Evolutionary conservation across 30 jellyfish, hydroid and myxozoan genomes (phyloP).

Genomic region (Turritopsis rubra): DNA sequence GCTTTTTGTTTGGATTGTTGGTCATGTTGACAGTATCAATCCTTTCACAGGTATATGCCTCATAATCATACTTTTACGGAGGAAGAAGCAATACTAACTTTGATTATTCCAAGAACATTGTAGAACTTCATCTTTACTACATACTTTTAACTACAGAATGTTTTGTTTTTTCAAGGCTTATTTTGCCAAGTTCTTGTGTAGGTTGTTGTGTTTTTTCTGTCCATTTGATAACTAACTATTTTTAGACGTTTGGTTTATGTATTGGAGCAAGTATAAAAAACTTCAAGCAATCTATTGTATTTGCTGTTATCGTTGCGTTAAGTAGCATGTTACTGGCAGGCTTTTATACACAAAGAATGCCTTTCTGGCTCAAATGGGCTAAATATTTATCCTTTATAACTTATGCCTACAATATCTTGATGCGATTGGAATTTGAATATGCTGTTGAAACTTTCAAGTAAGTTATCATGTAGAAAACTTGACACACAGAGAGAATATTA

Average conservation of each 20-base stretch:
- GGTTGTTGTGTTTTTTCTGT: background rate
- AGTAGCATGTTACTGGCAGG: conserved; percentile 56
- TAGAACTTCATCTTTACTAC: too few relatives aligned
- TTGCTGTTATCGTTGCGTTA: conserved; percentile 41
- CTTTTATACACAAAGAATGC: conserved; percentile 44
- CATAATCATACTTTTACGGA: background rate
- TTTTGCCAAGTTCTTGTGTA: background rate
- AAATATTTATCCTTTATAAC: conserved; percentile 34
- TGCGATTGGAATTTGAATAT: conserved; percentile 35
- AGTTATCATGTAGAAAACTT: background rate
- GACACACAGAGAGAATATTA: background rate
- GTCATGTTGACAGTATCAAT: conserved; percentile 27
- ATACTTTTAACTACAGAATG: background rate
- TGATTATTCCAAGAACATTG: too few relatives aligned
- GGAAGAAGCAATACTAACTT: too few relatives aligned
- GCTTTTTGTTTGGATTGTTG: conserved; percentile 31
- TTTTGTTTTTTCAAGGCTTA: background rate
- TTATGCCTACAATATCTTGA: conserved; percentile 34
- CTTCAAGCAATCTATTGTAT: conserved; percentile 30
- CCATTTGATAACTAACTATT: background rate
- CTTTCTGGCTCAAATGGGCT: conserved; percentile 58
- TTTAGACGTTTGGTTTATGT: conserved; percentile 50
- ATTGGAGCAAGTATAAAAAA: conserved; percentile 39
- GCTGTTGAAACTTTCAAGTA: conserved; percentile 36
- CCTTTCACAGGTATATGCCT: conserved; percentile 43